These are phyloP conservation scores for Ceratina japonica DNA, from an alignment of 1,140 invertebrate genomes.

Conservation along the genomic window DNA sequence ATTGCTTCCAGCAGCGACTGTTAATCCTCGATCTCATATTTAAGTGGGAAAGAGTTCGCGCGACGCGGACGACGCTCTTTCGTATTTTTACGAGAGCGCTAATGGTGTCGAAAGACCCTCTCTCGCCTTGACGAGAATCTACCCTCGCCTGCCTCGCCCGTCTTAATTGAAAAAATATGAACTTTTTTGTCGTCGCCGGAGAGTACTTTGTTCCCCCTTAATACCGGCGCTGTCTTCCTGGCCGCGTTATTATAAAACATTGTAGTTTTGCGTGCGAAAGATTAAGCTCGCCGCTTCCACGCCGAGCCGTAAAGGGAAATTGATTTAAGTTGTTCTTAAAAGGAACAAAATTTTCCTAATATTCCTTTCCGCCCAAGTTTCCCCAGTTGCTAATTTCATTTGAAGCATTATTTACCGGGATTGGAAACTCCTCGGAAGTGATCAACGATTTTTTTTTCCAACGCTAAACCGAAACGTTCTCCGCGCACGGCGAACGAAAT, in stretches of 20 bases:
- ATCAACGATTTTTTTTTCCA: too few relatives aligned
- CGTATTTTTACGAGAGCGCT: conserved; percentile 67
- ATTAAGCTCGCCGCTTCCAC: conserved; percentile 46
- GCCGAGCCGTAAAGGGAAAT: conserved; percentile 40
- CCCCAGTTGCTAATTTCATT: not conserved
- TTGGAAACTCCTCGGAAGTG: not conserved
- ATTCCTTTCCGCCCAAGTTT: not conserved
- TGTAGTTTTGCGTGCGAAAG: conserved; percentile 56
- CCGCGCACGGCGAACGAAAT: too few relatives aligned
- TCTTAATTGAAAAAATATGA: conserved; percentile 79
- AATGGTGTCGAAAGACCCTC: conserved; percentile 71
- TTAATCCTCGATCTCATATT: conserved; percentile 60
- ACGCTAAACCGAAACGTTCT: too few relatives aligned
- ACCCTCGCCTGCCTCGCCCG: conserved; percentile 63
- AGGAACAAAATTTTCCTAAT: not conserved
- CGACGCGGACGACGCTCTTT: conserved; percentile 53
- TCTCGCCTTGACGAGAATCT: conserved; percentile 62
- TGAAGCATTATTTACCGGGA: not conserved
- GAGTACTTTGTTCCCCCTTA: conserved; percentile 69
- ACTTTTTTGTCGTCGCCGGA: conserved; percentile 75
- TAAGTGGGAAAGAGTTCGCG: conserved; percentile 61
- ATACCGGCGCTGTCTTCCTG: conserved; percentile 67
- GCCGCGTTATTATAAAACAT: conserved; percentile 76
- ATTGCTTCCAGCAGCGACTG: conserved; percentile 2
- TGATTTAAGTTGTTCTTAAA: conserved; percentile 51